phyloP scores from a whole-genome alignment of 1,140 invertebrate genomes.

The Ganaspis sp. region DNA sequence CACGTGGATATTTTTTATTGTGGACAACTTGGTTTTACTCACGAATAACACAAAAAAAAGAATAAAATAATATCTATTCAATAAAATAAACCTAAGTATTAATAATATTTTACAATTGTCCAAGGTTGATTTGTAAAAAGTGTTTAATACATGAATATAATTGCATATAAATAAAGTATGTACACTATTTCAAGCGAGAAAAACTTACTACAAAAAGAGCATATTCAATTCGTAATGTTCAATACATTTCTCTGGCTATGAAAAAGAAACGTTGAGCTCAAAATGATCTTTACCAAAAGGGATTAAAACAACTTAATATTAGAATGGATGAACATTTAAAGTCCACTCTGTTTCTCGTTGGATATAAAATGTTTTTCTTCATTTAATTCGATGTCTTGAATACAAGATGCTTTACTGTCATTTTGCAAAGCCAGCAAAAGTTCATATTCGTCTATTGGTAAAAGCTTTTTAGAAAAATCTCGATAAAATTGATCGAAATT shows the following conservation, averaged over 20 bases:
- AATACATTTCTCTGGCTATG: neutral
- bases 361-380: neutral
- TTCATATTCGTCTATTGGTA: neutral
- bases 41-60: neutral
- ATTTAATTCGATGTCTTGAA: neutral
- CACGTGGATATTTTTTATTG: neutral
- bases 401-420: neutral
- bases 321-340: neutral
- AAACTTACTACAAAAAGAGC: neutral
- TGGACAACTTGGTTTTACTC: neutral
- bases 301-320: neutral
- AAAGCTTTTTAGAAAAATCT: neutral
- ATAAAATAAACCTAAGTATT: conserved; percentile 2
- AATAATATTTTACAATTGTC: conserved; percentile 21
- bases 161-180: conserved; percentile 27
- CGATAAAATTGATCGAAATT: conserved; percentile 4
- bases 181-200: conserved; percentile 8
- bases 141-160: conserved; percentile 21
- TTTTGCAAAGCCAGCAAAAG: neutral
- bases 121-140: neutral
- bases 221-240: neutral
- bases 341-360: neutral
- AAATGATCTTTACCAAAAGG: neutral
- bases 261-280: neutral
- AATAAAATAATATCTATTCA: conserved; percentile 1